phyloP scores from a whole-genome alignment of 2,888 invertebrate species.

The Ctenicera cuprea region DNA sequence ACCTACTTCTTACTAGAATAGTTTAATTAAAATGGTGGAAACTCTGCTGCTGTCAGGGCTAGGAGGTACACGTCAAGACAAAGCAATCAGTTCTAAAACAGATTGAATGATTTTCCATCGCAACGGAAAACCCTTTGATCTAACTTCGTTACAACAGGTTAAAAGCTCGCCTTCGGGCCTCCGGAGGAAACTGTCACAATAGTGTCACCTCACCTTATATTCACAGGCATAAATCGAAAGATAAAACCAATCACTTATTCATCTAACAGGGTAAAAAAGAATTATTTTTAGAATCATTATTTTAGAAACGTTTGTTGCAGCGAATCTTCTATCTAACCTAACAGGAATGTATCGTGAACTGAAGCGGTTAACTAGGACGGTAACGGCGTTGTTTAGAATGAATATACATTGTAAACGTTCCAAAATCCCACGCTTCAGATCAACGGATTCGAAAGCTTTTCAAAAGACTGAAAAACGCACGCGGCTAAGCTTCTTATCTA shows the following conservation, averaged over 20 bases:
- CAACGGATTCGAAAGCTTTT: constrained; percentile 25
- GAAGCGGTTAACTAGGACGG: constrained; percentile 9
- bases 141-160: constrained; percentile 22
- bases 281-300: background rate
- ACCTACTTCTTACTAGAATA: constrained; percentile 30
- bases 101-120: constrained; percentile 25
- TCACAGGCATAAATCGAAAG: constrained; percentile 6
- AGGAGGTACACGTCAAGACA: background rate
- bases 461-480: constrained; percentile 25
- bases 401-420: constrained; percentile 25
- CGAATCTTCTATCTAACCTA: background rate
- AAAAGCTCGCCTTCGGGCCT: constrained; percentile 2
- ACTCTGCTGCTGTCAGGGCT: constrained; percentile 7
- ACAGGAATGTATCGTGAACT: background rate
- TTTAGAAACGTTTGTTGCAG: background rate
- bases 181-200: constrained; percentile 1
- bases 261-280: background rate
- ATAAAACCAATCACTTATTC: background rate
- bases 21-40: constrained; percentile 35
- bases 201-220: constrained; percentile 18
- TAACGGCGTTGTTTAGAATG: constrained; percentile 23
- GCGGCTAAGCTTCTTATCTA: constrained; percentile 33
- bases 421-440: constrained; percentile 19
- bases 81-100: constrained; percentile 25
- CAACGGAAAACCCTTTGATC: constrained; percentile 24